phyloP scores from a whole-genome alignment of 2,113 vertebrate genomes.

The Acanthisitta chloris region DNA sequence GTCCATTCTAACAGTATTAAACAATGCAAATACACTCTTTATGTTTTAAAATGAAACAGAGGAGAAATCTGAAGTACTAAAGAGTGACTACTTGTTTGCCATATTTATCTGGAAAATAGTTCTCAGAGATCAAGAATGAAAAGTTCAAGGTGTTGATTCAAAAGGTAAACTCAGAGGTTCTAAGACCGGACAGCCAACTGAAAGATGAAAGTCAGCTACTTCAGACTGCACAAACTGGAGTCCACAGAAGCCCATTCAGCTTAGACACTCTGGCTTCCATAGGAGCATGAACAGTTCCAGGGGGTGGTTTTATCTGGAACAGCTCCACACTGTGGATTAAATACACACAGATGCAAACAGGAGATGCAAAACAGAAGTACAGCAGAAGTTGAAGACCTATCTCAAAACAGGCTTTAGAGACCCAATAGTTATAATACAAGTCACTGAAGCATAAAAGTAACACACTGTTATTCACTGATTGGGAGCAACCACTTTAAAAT shows the following conservation, averaged over 20 bases:
- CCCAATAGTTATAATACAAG: neutral
- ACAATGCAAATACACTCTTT: neutral
- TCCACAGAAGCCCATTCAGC: neutral
- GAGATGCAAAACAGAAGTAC: neutral
- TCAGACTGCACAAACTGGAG: neutral
- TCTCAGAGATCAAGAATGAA: neutral
- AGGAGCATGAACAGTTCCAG: neutral
- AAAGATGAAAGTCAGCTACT: neutral
- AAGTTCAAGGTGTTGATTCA: neutral
- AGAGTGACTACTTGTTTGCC: neutral
- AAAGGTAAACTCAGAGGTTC: neutral
- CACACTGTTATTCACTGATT: neutral
- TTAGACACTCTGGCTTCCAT: neutral
- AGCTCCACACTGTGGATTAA: neutral
- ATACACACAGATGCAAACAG: neutral
- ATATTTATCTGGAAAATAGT: neutral
- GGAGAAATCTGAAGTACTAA: neutral
- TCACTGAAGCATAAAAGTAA: neutral
- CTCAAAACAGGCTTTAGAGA: neutral
- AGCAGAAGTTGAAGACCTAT: accelerated
- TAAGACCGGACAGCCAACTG: neutral
- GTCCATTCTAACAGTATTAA: neutral
- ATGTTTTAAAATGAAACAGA: neutral
- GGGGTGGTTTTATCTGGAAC: neutral
- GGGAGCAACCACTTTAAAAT: neutral